Percentiles rank a stretch among this genome's conserved stretches.
Conservation (phyloP, 2,888 invertebrate species). For the Drosophila suboccidentalis region DNA sequence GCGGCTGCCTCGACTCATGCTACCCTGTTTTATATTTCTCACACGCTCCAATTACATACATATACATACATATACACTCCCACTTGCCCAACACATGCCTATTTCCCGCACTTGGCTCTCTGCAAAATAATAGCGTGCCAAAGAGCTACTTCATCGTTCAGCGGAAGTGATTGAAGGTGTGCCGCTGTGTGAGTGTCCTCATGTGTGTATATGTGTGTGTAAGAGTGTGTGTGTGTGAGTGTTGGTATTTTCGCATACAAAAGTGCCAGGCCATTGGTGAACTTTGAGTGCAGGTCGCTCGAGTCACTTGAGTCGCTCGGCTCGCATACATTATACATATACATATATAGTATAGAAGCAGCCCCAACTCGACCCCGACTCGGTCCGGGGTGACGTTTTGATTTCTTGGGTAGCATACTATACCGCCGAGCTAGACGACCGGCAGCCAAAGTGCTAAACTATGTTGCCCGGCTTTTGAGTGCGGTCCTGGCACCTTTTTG, state of each 20-base stretch:
- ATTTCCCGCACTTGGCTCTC: constrained; percentile 21
- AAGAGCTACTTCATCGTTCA: constrained; percentile 84
- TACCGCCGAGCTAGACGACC: constrained; percentile 46
- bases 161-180: constrained; percentile 85
- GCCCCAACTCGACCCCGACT: constrained; percentile 12
- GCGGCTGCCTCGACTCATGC: constrained; percentile 52
- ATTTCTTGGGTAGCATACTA: constrained; percentile 58
- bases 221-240: constrained; percentile 27
- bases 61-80: constrained; percentile 20
- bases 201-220: constrained; percentile 16
- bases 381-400: constrained; percentile 52
- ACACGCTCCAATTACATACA: constrained; percentile 84
- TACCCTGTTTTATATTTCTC: constrained; percentile 81
- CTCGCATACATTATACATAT: constrained; percentile 46
- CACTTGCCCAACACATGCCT: not conserved
- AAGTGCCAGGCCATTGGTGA: constrained; percentile 64
- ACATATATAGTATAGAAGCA: constrained; percentile 40
- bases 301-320: constrained; percentile 54
- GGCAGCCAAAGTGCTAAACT: constrained; percentile 82
- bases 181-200: constrained; percentile 49
- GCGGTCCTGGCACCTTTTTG: constrained; percentile 72
- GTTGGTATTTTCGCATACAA: constrained; percentile 72
- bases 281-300: constrained; percentile 79
- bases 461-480: constrained; percentile 82
- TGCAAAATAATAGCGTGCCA: constrained; percentile 84